A percentile compares a stretch with the other conserved stretches of the same genome.
Evolutionary conservation across 1,140 invertebrate genomes (phyloP).

Genomic region (Cepaea nemoralis): DNA sequence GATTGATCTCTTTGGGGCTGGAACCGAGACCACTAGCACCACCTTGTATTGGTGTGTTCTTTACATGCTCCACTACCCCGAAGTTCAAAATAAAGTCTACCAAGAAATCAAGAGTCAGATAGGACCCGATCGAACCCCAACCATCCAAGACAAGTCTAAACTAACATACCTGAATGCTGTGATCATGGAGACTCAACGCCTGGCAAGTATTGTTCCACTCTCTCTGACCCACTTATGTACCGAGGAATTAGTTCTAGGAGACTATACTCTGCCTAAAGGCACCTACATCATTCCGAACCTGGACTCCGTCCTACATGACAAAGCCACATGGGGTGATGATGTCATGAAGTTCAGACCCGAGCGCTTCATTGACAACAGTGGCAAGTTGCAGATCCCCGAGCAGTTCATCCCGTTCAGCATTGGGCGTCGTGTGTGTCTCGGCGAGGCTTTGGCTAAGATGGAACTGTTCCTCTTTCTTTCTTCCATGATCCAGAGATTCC

Average conservation of each 20-base stretch:
- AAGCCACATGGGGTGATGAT: constrained; percentile 78
- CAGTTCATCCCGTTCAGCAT: constrained; percentile 39
- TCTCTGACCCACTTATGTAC: not conserved
- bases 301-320: not conserved
- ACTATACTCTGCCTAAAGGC: constrained; percentile 63
- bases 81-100: constrained; percentile 83
- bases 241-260: constrained; percentile 53
- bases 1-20: constrained; percentile 51
- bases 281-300: not conserved
- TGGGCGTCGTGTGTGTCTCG: no score
- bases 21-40: constrained; percentile 50
- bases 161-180: no score
- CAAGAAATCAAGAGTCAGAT: constrained; percentile 88
- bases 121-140: constrained; percentile 78
- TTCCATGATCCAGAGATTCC: constrained; percentile 45
- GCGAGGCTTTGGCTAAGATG: constrained; percentile 46
- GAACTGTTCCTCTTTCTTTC: constrained; percentile 49
- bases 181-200: no score
- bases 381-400: constrained; percentile 26
- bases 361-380: constrained; percentile 70
- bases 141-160: constrained; percentile 43
- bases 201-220: constrained; percentile 4
- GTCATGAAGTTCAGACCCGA: constrained; percentile 80
- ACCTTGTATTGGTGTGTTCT: constrained; percentile 80
- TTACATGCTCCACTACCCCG: constrained; percentile 81